Evolutionary conservation across 2,113 vertebrate genomes (phyloP).

Genomic region (Aleadryas rufinucha): DNA sequence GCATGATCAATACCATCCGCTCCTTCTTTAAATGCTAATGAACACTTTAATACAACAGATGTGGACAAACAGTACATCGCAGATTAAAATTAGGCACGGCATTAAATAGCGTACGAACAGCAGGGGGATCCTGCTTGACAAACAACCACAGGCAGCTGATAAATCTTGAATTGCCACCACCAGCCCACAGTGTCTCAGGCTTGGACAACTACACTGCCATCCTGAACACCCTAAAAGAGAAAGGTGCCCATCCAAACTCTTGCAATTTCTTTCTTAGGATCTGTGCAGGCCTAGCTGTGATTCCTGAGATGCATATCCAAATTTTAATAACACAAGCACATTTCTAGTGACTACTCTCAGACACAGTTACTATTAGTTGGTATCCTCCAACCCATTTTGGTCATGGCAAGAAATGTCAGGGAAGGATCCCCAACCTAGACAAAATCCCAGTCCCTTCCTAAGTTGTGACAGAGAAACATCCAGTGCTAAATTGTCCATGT

Average conservation of each 20-base stretch:
- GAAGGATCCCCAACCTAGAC: background rate
- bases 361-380: background rate
- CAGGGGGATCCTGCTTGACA: slow-evolving; percentile 68
- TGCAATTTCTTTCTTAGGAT: background rate
- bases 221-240: background rate
- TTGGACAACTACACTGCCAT: background rate
- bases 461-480: background rate
- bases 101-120: slow-evolving; percentile 70
- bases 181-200: background rate
- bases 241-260: background rate
- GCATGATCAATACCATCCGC: slow-evolving; percentile 69
- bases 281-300: background rate
- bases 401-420: background rate
- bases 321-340: background rate
- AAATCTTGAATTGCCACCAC: slow-evolving; percentile 47
- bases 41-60: slow-evolving; percentile 72
- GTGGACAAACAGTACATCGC: slow-evolving; percentile 66
- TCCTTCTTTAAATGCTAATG: slow-evolving; percentile 76
- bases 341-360: background rate
- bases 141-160: slow-evolving; percentile 66
- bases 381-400: background rate
- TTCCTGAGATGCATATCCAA: background rate
- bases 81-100: slow-evolving; percentile 71
- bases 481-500: background rate
- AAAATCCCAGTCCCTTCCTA: background rate